Evolutionary conservation across 2,113 vertebrate genomes (phyloP), one percentile per base, ranked within the genome.

Genomic region (Festucalex cinctus): DNA sequence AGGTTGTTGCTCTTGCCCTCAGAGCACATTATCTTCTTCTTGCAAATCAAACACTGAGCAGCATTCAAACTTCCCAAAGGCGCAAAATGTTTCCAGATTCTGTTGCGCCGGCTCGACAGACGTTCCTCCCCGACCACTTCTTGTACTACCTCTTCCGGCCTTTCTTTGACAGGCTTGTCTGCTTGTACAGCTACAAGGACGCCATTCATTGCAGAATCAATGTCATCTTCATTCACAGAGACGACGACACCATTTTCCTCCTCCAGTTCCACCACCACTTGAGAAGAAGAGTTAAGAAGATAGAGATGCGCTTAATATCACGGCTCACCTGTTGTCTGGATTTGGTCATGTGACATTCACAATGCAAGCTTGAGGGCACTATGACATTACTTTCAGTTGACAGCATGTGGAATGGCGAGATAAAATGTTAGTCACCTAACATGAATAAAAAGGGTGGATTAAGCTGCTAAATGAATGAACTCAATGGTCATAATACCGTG

Each of bases 51-150:
- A 66, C 91, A 92, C 3, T 81, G 69, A 4, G 83, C 87, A 56
- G 74, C 78, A 0, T 61, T 74, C 46, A 86, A 72, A 43, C 76
- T 70, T 12, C 83, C 86, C 65, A 90, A 62, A 5, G 66, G 80
- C 22, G 85, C 72, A 37, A 81, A 91, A 48, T 88, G 79, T 24
- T 57, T 83, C 91, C 91, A 92, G 26, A 91, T 81, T 12, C 83
- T 49, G 35, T 89, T 91, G 60, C 80, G 78, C 73, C 78, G 3
- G 63, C 4, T 46, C 0, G 26, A 58, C 41, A 65, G 39, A 28
- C 22, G 10, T 19, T 7, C 3, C 3, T 14, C 22, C 43, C 6
- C 12, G 9, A 53, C 32, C 20, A 37, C 12, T 19, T 3, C 12
- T 37, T 9, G 19, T 6, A 20, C n/a, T 41, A 20, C 16, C 26